phyloP scores from a whole-genome alignment of 2,113 vertebrate species.

The Myotis davidii region DNA sequence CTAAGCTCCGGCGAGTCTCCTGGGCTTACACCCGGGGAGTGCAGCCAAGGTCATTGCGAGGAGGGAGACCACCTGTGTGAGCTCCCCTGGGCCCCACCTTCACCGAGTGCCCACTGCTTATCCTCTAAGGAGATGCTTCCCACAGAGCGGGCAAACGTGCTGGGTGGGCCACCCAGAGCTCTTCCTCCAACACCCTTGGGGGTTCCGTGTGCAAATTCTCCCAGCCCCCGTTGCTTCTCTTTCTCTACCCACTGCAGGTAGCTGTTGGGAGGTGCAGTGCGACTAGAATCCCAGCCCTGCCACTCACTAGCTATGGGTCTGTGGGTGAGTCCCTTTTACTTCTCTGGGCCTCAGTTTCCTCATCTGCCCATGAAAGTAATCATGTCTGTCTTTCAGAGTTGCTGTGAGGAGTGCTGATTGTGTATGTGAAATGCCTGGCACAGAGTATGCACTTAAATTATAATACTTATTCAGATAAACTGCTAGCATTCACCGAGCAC shows the following conservation, averaged over 20 bases:
- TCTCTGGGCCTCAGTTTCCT: neutral
- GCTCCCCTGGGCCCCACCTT: fast-evolving
- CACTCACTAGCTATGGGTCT: neutral
- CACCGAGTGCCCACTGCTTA: neutral
- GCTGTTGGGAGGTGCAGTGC: neutral
- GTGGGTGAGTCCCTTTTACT: neutral
- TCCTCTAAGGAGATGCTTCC: too few relatives aligned
- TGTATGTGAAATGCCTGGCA: neutral
- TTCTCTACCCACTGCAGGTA: neutral
- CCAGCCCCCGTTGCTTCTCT: neutral
- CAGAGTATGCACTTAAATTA: neutral
- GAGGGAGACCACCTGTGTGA: neutral
- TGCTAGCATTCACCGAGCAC: neutral
- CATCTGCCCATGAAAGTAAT: neutral
- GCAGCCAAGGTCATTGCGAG: neutral
- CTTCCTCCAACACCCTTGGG: neutral
- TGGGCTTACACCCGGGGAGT: neutral
- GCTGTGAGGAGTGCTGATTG: neutral
- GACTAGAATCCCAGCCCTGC: neutral
- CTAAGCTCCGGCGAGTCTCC: neutral
- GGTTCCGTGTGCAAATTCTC: neutral
- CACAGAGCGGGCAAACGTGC: neutral
- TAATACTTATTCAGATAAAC: too few relatives aligned
- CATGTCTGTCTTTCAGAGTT: neutral
- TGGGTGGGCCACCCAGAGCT: neutral